phyloP scores from a whole-genome alignment of 37 sponge, comb jelly and placozoan species.

The Lycopodina hypogea region DNA sequence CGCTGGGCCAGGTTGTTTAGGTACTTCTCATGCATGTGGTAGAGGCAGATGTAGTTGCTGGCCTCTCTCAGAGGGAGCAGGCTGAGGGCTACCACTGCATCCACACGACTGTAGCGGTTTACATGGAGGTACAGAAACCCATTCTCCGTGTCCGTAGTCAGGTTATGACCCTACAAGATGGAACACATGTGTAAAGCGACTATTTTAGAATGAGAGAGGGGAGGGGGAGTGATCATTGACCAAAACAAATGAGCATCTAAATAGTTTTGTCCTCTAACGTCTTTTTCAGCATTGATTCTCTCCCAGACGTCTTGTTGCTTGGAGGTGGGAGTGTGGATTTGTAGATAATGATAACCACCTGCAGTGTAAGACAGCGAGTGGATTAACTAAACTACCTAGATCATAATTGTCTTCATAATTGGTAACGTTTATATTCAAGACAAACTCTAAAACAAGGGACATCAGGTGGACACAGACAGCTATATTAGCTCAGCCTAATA shows the following conservation, averaged over 20 bases:
- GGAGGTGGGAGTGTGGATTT: conserved; percentile 48
- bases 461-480: too few relatives aligned
- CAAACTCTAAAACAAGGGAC: too few relatives aligned
- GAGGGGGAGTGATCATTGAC: too few relatives aligned
- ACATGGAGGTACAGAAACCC: conserved; percentile 77
- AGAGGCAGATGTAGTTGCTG: conserved; percentile 74
- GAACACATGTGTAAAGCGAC: neutral
- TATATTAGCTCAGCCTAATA: too few relatives aligned
- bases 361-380: neutral
- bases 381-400: too few relatives aligned
- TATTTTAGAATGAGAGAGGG: conserved; percentile 13
- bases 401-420: too few relatives aligned
- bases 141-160: conserved; percentile 57
- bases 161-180: conserved; percentile 29
- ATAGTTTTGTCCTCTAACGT: too few relatives aligned
- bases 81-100: conserved; percentile 73
- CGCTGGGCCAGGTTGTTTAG: conserved; percentile 81
- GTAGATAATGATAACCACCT: conserved; percentile 67
- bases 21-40: conserved; percentile 91
- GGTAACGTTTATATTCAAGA: too few relatives aligned
- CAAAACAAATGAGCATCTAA: too few relatives aligned
- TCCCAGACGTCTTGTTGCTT: neutral
- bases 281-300: too few relatives aligned
- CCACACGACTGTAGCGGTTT: conserved; percentile 64
- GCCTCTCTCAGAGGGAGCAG: neutral